Base-by-base conservation (phyloP, 1,140 invertebrate genomes). In the Episyrphus balteatus region DNA sequence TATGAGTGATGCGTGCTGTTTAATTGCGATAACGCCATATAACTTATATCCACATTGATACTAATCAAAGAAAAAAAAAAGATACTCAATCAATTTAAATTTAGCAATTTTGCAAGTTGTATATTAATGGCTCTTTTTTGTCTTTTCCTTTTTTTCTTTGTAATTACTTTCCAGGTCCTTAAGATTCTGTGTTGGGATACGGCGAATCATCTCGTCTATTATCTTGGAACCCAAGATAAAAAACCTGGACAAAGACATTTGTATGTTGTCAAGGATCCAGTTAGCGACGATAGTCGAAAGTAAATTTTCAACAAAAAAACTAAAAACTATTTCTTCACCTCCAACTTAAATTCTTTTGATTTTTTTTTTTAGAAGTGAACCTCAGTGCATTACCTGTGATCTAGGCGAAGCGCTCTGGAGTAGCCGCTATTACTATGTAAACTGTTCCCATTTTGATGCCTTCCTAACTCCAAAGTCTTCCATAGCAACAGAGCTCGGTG, bases 181-280 rank as follows among this genome's bases (percentile, higher is more conserved):
- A 76, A 81, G 59, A 90, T 95, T 57, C 74, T 92, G 39, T 83
- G 83, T 13, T 94, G 88, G 85, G 86, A 92, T 71, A 83, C 84
- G 49, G 76, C 78, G 37, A 82, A 82, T 61, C 82, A 91, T 67
- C 71, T 84, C 55, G 84, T 94, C 71, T 93, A 82, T 69, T 92
- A 86, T 74, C 75, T 87, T 58, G 86, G 77, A 53, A 88, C 85
- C 38, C 81, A 83, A 57, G 83, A 86, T 46, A 77, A 78, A 44
- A 81, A 81, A 62, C 84, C 90, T 2, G 86, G 89, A 5, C 85
- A 92, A 64, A 77, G 82, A 47, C 90, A 94, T 66, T 73, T 96
- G 42, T 94, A 88, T 64, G 81, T 86, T 6, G 83, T 87, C 3
- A 77, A 81, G 51, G 78, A 81, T 61, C 78, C 78, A 12, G 79